A percentile compares a stretch with the other conserved stretches of the same genome.
These are phyloP conservation scores for Laupala kohalensis DNA, from an alignment of 1,140 invertebrate genomes.

Conservation along the genomic window DNA sequence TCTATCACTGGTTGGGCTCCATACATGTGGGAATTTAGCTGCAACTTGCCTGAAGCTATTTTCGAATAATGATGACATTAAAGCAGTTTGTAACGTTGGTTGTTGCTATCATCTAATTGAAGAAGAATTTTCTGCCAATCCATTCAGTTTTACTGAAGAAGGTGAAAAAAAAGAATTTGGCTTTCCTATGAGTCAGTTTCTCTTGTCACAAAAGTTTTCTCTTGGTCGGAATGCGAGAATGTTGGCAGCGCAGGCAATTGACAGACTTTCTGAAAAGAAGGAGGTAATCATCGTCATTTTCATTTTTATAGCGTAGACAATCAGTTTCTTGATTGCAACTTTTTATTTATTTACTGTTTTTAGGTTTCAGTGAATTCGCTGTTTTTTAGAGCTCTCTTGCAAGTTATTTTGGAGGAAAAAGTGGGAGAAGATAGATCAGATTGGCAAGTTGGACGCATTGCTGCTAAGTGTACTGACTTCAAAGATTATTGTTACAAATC, in stretches of 20 bases:
- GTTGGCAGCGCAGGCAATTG: constrained; percentile 64
- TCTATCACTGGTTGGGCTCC: constrained; percentile 58
- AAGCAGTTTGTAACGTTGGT: constrained; percentile 61
- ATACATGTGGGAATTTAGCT: constrained; percentile 79
- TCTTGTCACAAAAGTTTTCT: constrained; percentile 35
- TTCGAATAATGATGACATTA: constrained; percentile 35
- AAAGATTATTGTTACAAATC: constrained; percentile 49
- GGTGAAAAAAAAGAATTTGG: constrained; percentile 24
- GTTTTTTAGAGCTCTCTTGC: constrained; percentile 59
- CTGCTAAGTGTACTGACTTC: constrained; percentile 41
- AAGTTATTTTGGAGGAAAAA: constrained; percentile 39
- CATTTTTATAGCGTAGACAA: too few species aligned
- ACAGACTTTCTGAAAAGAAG: constrained; percentile 31
- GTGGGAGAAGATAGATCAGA: constrained; percentile 19
- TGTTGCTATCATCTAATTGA: constrained; percentile 82
- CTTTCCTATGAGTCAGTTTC: constrained; percentile 54
- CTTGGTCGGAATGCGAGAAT: constrained; percentile 70
- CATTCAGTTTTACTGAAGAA: constrained; percentile 15
- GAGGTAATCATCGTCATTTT: too few species aligned
- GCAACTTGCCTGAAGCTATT: constrained; percentile 63
- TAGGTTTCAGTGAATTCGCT: constrained; percentile 30
- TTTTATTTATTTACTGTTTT: too few species aligned
- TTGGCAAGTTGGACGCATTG: constrained; percentile 30
- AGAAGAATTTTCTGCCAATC: constrained; percentile 38
- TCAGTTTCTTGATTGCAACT: too few species aligned